Evolutionary conservation across 2,113 vertebrate species (phyloP).

Genomic region (Austrofundulus limnaeus): DNA sequence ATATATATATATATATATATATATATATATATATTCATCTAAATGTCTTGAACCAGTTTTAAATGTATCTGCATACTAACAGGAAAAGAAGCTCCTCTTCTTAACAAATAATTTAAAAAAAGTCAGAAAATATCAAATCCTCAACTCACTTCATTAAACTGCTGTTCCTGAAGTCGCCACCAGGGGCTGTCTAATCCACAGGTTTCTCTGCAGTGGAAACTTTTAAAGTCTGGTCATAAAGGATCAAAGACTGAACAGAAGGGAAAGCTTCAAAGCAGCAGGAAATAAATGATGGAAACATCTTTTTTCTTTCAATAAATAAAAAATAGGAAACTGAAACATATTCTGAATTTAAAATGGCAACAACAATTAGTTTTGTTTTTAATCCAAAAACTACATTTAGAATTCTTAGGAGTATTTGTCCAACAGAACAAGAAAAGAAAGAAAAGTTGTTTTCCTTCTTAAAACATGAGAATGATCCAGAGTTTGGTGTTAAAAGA

Average conservation of each 20-base stretch:
- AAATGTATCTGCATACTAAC: background rate
- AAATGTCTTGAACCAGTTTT: background rate
- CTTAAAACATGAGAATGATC: background rate
- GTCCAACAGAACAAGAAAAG: slow-evolving; percentile 6
- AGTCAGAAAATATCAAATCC: too few relatives aligned
- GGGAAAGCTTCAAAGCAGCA: slow-evolving; percentile 41
- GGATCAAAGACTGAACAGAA: slow-evolving; percentile 39
- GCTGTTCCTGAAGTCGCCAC: slow-evolving; percentile 45
- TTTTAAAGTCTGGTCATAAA: slow-evolving; percentile 42
- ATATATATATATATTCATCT: too few relatives aligned
- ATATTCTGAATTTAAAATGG: too few relatives aligned
- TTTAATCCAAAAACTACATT: too few relatives aligned
- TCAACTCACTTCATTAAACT: background rate
- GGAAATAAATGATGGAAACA: too few relatives aligned
- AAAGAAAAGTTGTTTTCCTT: background rate
- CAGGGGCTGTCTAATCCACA: slow-evolving; percentile 74
- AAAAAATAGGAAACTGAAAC: too few relatives aligned
- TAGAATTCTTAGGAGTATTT: slow-evolving; percentile 11
- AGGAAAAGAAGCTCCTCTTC: background rate
- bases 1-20: too few relatives aligned
- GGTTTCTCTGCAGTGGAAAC: slow-evolving; percentile 43
- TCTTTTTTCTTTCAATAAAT: too few relatives aligned
- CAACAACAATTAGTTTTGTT: too few relatives aligned
- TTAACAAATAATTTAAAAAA: background rate
- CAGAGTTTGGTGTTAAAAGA: slow-evolving; percentile 18